Conservation (phyloP, 2,113 vertebrate genomes). For the Hylia prasina region DNA sequence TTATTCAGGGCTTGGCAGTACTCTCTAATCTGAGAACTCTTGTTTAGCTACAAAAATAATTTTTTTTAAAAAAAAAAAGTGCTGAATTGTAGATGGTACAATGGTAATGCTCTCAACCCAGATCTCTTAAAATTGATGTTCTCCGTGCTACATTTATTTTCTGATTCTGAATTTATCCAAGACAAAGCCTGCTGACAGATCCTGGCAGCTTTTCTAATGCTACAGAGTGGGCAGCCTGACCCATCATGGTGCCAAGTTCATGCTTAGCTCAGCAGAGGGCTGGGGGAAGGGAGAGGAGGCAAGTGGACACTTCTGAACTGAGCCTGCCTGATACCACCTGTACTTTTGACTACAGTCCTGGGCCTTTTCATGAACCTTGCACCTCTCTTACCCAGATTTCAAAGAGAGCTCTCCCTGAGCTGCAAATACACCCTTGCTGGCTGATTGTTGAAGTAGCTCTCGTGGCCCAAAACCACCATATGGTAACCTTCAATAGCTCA, state of each 20-base stretch:
- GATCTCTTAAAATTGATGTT: not conserved
- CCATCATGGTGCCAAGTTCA: not conserved
- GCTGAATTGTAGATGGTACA: not conserved
- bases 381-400: not conserved
- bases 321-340: not conserved
- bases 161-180: not conserved
- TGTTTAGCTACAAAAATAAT: not conserved
- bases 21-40: slow-evolving; percentile 18
- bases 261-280: not conserved
- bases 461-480: not conserved
- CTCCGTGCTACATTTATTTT: not conserved
- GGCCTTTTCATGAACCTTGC: not conserved
- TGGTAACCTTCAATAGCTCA: not conserved
- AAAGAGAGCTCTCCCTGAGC: not conserved
- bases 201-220: not conserved
- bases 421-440: not conserved
- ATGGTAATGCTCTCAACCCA: not conserved
- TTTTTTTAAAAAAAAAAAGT: not conserved
- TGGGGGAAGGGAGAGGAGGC: not conserved
- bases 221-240: not conserved
- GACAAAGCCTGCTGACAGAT: not conserved
- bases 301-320: not conserved
- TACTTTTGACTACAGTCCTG: not conserved
- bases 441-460: not conserved
- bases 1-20: slow-evolving; percentile 29